Evolutionary conservation across 1,140 invertebrate genomes (phyloP), one percentile per base, ranked within the genome.

Genomic region (Melanaphis sacchari): DNA sequence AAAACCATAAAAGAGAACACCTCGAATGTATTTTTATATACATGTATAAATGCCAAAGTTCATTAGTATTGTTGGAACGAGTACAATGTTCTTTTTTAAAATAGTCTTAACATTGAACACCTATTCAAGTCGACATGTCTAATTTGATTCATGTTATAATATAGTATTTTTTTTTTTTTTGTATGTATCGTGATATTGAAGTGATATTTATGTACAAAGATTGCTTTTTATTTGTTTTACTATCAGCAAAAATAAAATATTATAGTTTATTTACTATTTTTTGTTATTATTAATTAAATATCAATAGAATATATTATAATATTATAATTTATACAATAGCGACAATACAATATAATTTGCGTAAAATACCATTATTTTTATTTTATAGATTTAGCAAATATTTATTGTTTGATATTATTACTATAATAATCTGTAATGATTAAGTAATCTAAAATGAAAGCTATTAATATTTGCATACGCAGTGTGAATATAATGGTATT

Each of bases 31-130:
- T 91, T n/a, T 76, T 31, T 40, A 40, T 15, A 81, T 54, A 54
- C 49, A 18, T 93, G 54, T 59, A 40, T 54, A 94, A 43, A 87
- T 87, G 82, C 76, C 82, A 85, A 41, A 59, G 85, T 84, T 93
- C 76, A 84, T 93, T 89, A 85, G 85, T 38, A 93, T 93, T 93
- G 82, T 93, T 93, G 92, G 92, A 93, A 85, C 49, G 46, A 85
- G 76, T 85, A 87, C 46, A 87, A 81, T 54, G 85, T 93, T 54
- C 38, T 85, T 85, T 88, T 93, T 85, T 81, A 38, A 49, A 76
- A 85, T 85, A 82, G 31, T 82, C 24, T 22, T 36, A 49, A 92
- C 15, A 41, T 40, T 40, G 40, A 84, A 84, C 43, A 92, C 36
- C 41, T 82, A 38, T 82, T 38, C 41, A 92, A 21, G 22, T 46